These are phyloP conservation scores for Phataginus tricuspis DNA, from an alignment of 2,797 vertebrate genomes.

Conservation along the genomic window DNA sequence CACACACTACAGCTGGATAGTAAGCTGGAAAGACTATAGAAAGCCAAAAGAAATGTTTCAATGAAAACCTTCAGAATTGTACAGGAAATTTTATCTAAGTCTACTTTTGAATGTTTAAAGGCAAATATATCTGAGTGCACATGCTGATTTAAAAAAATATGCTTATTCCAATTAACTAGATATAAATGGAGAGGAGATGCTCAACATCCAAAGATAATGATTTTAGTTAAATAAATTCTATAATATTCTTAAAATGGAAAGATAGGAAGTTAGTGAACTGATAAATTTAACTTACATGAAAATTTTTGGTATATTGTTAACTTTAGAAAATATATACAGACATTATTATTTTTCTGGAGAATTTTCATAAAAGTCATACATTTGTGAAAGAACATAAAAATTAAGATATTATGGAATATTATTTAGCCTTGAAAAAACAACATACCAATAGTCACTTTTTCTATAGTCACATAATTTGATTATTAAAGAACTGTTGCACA, in stretches of 20 bases:
- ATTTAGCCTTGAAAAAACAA: background rate
- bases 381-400: background rate
- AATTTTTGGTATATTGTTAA: background rate
- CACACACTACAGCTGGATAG: background rate
- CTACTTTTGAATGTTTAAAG: background rate
- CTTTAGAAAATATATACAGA: background rate
- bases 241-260: background rate
- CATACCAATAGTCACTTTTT: background rate
- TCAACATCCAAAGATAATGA: background rate
- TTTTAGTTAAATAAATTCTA: background rate
- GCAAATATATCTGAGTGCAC: background rate
- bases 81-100: background rate
- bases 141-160: background rate
- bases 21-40: background rate
- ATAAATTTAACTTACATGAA: background rate
- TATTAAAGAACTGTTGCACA: background rate
- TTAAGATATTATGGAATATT: background rate
- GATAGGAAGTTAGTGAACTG: background rate
- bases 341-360: background rate
- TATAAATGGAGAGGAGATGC: background rate
- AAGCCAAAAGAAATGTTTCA: background rate
- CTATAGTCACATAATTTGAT: background rate
- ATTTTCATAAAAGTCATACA: background rate
- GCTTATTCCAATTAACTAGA: background rate
- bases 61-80: background rate